phyloP scores from a whole-genome alignment of 1,140 invertebrate genomes.

The Cotesia vestalis region DNA sequence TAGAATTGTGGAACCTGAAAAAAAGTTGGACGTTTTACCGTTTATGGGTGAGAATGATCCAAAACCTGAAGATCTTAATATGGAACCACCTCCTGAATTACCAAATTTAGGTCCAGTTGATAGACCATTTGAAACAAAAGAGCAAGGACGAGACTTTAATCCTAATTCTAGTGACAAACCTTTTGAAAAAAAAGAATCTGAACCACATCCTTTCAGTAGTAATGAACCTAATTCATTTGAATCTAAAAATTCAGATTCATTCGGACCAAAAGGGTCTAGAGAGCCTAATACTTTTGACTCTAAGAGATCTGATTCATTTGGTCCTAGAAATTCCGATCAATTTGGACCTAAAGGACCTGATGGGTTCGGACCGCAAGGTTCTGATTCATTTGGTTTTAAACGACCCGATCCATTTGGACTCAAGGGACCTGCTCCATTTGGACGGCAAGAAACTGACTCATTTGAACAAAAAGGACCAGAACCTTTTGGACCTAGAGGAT shows the following conservation, averaged over 20 bases:
- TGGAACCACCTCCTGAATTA: constrained; percentile 61
- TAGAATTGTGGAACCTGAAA: constrained; percentile 12
- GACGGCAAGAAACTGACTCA: background rate
- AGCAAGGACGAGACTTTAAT: background rate
- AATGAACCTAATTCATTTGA: background rate
- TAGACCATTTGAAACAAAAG: constrained; percentile 10
- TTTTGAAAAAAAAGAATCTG: background rate
- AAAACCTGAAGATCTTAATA: constrained; percentile 59
- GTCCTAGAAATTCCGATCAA: constrained; percentile 22
- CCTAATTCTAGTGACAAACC: background rate
- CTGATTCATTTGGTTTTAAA: constrained; percentile 35
- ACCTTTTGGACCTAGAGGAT: background rate
- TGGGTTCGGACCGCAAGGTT: background rate
- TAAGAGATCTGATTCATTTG: constrained; percentile 28
- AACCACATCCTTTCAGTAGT: background rate
- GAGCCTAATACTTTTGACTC: constrained; percentile 14
- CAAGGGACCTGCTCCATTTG: constrained; percentile 15
- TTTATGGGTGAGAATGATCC: constrained; percentile 62
- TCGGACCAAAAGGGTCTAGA: constrained; percentile 15
- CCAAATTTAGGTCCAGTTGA: constrained; percentile 54
- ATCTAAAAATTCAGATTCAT: background rate
- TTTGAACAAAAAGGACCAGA: constrained; percentile 1
- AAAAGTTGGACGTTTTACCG: constrained; percentile 51
- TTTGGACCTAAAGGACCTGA: constrained; percentile 12
- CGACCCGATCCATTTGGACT: constrained; percentile 34